Base-by-base conservation (phyloP, 2,888 invertebrate genomes). In the Brassicogethes aeneus region DNA sequence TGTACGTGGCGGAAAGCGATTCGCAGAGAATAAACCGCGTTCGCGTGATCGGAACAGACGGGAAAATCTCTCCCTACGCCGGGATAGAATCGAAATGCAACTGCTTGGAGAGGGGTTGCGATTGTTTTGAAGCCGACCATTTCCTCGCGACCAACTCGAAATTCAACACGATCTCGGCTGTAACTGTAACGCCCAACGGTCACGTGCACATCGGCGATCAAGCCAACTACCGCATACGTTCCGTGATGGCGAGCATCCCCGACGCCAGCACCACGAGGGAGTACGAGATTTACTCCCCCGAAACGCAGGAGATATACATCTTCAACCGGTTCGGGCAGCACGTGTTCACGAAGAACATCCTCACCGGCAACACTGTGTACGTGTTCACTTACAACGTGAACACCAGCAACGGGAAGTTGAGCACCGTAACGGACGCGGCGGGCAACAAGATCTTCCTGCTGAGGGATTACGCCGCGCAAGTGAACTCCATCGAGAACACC, bases 261-360 rank as follows among this genome's bases (percentile, higher is more conserved):
- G 88, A 89, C 51, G 85, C 89, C 0, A 87, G 86, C 54, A 77
- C 80, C 1, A 77, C 85, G 0, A 73, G 90, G 34, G 89, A 91
- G 60, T 97, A 95, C 62, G 91, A 94, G 65, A 92, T 99, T 42
- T 90, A 89, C 57, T 91, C 93, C 1, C 90, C 95, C 0, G 93
- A 94, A 56, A 90, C 92, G 2, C 94, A 95, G 66, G 96, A 96
- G 66, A 85, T 91, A 45, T 93, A 92, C 58, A 81, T 92, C 15
- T 93, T 93, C 70, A 93, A 93, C 58, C 74, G 91, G 52, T 92
- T 93, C 60, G 97, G 97, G 0, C 95, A 95, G 63, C 97, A 97
- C 61, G 80, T 92, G 2, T 84, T 88, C 41, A 96, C 95, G 0
- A 85, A 85, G 53, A 93, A 94, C 61, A 94, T 97, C 44, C 71